A percentile compares a stretch with the other conserved stretches of the same genome.
Evolutionary conservation across 2,888 invertebrate genomes (phyloP).

Genomic region (Colletes collaris): DNA sequence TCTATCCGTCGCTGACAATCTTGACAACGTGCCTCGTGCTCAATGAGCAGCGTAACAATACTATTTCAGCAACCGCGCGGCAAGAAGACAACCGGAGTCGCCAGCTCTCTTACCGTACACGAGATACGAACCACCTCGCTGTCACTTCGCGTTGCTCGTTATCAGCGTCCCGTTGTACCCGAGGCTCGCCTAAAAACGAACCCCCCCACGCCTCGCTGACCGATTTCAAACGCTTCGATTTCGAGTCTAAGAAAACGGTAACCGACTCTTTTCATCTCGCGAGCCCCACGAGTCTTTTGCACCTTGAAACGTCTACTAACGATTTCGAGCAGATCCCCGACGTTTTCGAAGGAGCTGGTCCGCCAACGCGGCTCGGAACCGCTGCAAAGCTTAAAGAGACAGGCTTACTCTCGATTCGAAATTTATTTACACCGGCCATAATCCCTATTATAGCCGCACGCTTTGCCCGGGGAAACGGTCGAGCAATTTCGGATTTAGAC

Average conservation of each 20-base stretch:
- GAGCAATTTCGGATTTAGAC: slow-evolving; percentile 75
- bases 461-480: slow-evolving; percentile 67
- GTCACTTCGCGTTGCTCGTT: slow-evolving; percentile 49
- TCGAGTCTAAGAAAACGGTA: background rate
- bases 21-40: slow-evolving; percentile 60
- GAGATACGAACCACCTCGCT: slow-evolving; percentile 46
- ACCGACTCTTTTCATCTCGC: too few species aligned
- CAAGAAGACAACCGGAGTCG: slow-evolving; percentile 50
- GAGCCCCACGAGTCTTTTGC: too few species aligned
- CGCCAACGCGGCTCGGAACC: background rate
- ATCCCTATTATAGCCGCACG: slow-evolving; percentile 79
- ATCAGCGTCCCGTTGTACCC: slow-evolving; percentile 13
- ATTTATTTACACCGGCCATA: slow-evolving; percentile 72
- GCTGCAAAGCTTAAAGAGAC: slow-evolving; percentile 41
- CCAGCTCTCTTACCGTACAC: slow-evolving; percentile 14
- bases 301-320: too few species aligned
- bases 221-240: background rate
- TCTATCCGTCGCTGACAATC: slow-evolving; percentile 56
- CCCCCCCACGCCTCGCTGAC: background rate
- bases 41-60: slow-evolving; percentile 67
- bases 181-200: background rate
- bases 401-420: slow-evolving; percentile 47
- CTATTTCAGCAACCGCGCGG: slow-evolving; percentile 61
- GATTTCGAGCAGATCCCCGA: too few species aligned
- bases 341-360: background rate